Percentiles rank a stretch among this genome's conserved stretches.
Conservation (phyloP, 2,888 invertebrate species). For the Thalpophila matura region DNA sequence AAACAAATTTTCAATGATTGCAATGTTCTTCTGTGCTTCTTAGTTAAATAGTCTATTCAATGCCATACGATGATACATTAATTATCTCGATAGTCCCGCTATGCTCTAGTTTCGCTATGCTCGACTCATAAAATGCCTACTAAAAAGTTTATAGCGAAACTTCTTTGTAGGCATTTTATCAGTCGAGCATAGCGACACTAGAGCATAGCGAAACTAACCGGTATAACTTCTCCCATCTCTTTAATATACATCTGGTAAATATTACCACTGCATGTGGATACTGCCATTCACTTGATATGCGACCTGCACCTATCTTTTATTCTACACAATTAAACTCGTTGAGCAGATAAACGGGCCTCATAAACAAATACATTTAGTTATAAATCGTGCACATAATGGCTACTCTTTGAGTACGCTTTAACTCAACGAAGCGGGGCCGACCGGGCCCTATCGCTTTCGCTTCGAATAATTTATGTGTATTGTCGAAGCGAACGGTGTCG, state of each 20-base stretch:
- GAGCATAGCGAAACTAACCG: too few species aligned
- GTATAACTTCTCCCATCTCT: background rate
- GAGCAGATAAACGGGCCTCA: constrained; percentile 60
- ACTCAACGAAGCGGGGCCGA: constrained; percentile 56
- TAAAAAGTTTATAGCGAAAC: too few species aligned
- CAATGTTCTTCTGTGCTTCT: too few species aligned
- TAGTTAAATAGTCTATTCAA: too few species aligned
- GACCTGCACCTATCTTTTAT: constrained; percentile 42
- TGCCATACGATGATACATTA: too few species aligned
- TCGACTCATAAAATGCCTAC: too few species aligned
- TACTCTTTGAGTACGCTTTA: constrained; percentile 63
- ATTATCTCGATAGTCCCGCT: too few species aligned
- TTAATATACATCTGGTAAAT: constrained; percentile 8
- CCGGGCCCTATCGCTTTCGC: constrained; percentile 73
- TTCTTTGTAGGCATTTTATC: too few species aligned
- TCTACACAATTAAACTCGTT: constrained; percentile 58
- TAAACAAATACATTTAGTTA: constrained; percentile 67
- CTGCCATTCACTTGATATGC: constrained; percentile 24
- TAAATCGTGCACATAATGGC: constrained; percentile 66
- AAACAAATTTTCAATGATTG: too few species aligned
- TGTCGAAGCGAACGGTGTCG: constrained; percentile 76
- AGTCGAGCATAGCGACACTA: too few species aligned
- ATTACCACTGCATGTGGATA: too few species aligned
- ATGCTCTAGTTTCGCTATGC: too few species aligned
- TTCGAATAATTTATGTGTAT: constrained; percentile 76